Conservation (phyloP, 2,113 vertebrate genomes). For the Coryphaenoides rupestris region DNA sequence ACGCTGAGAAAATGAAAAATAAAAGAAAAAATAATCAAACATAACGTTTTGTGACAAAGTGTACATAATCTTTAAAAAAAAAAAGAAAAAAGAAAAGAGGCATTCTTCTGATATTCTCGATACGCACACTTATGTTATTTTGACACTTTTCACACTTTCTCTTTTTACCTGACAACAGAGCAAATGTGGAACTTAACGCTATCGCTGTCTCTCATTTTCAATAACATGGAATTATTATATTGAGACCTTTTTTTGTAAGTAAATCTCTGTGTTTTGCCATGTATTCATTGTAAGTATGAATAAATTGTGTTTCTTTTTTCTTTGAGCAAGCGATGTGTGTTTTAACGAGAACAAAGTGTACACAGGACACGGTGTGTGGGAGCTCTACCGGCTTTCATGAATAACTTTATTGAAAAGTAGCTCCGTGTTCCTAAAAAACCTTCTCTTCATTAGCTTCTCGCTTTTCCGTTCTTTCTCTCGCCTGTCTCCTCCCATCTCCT, state of each 20-base stretch:
- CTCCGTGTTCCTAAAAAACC: too few species aligned
- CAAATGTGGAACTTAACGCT: slow-evolving; percentile 37
- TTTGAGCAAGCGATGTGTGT: slow-evolving; percentile 42
- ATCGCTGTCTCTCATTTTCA: slow-evolving; percentile 60
- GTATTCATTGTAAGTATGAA: slow-evolving; percentile 73
- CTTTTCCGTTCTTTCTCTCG: too few species aligned
- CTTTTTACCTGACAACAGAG: slow-evolving; percentile 65
- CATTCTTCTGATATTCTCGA: slow-evolving; percentile 44
- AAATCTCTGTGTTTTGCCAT: slow-evolving; percentile 71
- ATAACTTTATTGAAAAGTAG: too few species aligned
- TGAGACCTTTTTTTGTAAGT: slow-evolving; percentile 68
- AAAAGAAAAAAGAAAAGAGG: too few species aligned
- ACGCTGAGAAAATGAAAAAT: slow-evolving; percentile 41
- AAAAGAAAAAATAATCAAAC: slow-evolving; percentile 22
- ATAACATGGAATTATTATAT: slow-evolving; percentile 66
- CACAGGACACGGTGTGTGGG: too few species aligned
- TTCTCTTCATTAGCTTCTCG: too few species aligned
- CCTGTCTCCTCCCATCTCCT: too few species aligned
- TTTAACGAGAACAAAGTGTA: too few species aligned
- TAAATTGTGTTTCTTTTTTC: slow-evolving; percentile 63
- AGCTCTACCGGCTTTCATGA: too few species aligned
- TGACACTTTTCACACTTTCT: slow-evolving; percentile 34
- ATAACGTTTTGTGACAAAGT: slow-evolving; percentile 71
- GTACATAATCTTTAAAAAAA: slow-evolving; percentile 74
- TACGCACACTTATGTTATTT: slow-evolving; percentile 20